Evolutionary conservation across 2,888 invertebrate species (phyloP), one percentile per base, ranked within the genome.

Genomic region (Stenotaenia linearis): DNA sequence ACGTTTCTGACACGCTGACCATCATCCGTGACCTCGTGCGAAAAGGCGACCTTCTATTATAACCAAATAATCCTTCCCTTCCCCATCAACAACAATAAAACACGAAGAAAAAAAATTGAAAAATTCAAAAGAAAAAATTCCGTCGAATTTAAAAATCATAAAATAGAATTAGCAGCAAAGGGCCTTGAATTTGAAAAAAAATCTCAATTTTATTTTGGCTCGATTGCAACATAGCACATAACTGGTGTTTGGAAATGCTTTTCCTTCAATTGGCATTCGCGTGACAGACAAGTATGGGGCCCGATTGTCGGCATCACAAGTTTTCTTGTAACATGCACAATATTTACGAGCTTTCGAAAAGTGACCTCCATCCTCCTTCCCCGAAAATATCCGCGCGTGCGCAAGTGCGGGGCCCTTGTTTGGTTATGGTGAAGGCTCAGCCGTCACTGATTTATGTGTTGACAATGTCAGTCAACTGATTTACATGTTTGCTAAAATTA

Each of bases 401-500:
- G 74, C 74, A 74, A 32, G 74, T 30, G 37, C 37, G 18, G 77
- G 32, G 32, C 25, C 77, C 77, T 35, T 76, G 77, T 76, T 76
- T 76, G 77, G 77, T 35, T 25, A 30, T 32, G 21, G 23, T 32
- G 35, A 23, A 76, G 23, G 37, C 37, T 35, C 37, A 23, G 50
- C 45, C 40, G 18, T 25, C 40, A 32, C 50, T 78, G 78, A 78
- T 78, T 78, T 78, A 78, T 78, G 30, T 78, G 78, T 78, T 78
- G 78, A 78, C 78, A 50, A 50, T 78, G 78, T 78, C 78, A 78
- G 45, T 78, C 78, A 78, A 40, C 78, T 78, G 78, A 78, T 78
- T 78, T 78, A 78, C 78, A 78, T 78, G 78, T 78, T 78, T 78
- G 78, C 78, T 78, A 78, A 78, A 78, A 78, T 78, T 78, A 78